Evolutionary conservation across 2,888 invertebrate genomes (phyloP).

Genomic region (Odontocolon sp.): DNA sequence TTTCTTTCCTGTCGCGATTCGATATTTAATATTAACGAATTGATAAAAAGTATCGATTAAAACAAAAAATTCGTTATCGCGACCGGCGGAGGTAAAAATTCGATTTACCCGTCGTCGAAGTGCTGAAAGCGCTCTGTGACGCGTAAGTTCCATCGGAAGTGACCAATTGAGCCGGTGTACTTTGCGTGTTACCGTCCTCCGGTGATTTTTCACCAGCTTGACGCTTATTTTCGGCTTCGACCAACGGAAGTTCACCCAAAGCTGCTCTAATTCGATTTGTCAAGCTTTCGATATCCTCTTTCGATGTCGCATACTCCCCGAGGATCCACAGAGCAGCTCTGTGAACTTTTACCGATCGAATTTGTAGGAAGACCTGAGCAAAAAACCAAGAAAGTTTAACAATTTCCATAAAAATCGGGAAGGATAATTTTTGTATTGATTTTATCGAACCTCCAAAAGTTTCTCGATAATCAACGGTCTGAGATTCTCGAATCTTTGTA

Average conservation of each 20-base stretch:
- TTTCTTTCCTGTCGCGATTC: constrained; percentile 81
- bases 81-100: too few species aligned
- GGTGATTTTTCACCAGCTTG: constrained; percentile 87
- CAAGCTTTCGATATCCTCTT: constrained; percentile 90
- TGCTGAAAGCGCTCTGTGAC: constrained; percentile 97
- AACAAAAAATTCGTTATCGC: constrained; percentile 5
- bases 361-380: constrained; percentile 89
- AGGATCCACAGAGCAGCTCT: constrained; percentile 98
- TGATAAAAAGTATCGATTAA: background rate
- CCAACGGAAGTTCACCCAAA: constrained; percentile 83
- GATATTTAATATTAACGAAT: constrained; percentile 18
- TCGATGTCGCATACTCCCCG: constrained; percentile 95
- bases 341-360: constrained; percentile 95
- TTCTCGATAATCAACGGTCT: constrained; percentile 90
- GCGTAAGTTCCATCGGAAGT: constrained; percentile 99
- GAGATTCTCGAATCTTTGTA: constrained; percentile 93
- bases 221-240: constrained; percentile 87
- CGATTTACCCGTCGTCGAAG: constrained; percentile 83
- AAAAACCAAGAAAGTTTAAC: background rate
- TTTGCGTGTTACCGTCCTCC: constrained; percentile 77
- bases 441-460: constrained; percentile 72
- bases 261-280: constrained; percentile 89
- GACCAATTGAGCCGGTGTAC: constrained; percentile 87
- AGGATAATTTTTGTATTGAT: too few species aligned
- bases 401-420: background rate